These are phyloP conservation scores for Lutjanus campechanus DNA, from an alignment of 2,797 vertebrate species.

Conservation along the genomic window DNA sequence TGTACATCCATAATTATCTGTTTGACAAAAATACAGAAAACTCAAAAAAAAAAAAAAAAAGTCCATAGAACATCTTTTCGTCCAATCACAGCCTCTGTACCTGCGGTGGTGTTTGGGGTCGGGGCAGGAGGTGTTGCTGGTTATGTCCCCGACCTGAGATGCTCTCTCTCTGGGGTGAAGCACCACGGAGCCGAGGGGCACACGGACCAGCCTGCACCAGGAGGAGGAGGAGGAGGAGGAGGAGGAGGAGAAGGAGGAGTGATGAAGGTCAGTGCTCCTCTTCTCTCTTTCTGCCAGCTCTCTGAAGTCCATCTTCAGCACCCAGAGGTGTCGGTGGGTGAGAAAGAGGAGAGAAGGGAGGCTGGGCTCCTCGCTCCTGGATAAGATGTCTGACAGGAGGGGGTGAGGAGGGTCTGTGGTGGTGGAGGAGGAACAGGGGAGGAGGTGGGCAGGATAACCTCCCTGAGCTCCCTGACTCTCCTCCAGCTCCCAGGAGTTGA, in stretches of 20 bases:
- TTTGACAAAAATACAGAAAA: background rate
- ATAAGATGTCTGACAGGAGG: conserved; percentile 75
- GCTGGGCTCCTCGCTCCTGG: conserved; percentile 66
- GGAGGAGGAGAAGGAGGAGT: conserved; percentile 66
- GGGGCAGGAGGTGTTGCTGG: conserved; percentile 19
- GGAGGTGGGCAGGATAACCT: conserved; percentile 88
- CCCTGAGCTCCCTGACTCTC: conserved; percentile 87
- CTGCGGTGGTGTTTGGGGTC: conserved; percentile 62
- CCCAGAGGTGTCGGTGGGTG: conserved; percentile 89
- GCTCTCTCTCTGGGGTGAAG: conserved; percentile 82
- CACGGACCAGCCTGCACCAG: conserved; percentile 84
- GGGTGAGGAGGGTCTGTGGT: conserved; percentile 64
- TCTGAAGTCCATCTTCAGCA: conserved; percentile 90
- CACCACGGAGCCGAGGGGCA: conserved; percentile 90
- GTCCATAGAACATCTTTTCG: background rate
- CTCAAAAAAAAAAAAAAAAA: no score
- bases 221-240: conserved; percentile 68
- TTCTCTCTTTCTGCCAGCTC: conserved; percentile 71
- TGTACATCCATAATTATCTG: background rate
- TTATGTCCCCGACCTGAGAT: conserved; percentile 42
- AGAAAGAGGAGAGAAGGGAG: conserved; percentile 91
- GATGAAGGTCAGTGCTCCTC: conserved; percentile 67
- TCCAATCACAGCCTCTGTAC: conserved; percentile 32
- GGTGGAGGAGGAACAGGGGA: conserved; percentile 28
- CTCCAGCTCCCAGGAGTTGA: conserved; percentile 91